Conservation (phyloP, 2,113 vertebrate species). For the Oryzias melastigma region DNA sequence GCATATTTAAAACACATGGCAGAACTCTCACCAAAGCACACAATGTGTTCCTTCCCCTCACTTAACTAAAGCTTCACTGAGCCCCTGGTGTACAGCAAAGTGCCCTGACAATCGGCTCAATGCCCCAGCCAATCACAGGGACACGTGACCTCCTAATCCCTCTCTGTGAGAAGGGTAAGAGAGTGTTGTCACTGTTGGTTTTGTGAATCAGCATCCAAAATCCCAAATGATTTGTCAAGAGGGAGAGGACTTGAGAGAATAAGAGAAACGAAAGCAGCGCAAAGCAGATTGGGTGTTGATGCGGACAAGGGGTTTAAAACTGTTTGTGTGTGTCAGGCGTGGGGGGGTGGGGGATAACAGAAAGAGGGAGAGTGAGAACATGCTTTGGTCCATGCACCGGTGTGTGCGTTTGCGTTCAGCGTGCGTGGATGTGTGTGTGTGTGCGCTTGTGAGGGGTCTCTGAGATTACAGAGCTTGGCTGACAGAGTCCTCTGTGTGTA, state of each 20-base stretch:
- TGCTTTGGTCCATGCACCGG: conserved; percentile 35
- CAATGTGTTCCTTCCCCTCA: conserved; percentile 66
- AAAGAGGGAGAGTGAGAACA: conserved; percentile 26
- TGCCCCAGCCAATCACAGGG: conserved; percentile 88
- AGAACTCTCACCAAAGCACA: conserved; percentile 40
- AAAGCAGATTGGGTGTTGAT: conserved; percentile 58
- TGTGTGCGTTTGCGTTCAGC: conserved; percentile 21
- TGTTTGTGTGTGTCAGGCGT: conserved; percentile 33
- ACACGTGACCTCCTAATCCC: conserved; percentile 92
- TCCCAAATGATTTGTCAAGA: conserved; percentile 90
- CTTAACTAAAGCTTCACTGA: conserved; percentile 83
- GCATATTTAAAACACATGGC: conserved; percentile 30
- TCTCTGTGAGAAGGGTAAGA: conserved; percentile 87
- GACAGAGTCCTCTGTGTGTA: conserved; percentile 80
- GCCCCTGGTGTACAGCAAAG: conserved; percentile 82
- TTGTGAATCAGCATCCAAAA: conserved; percentile 87
- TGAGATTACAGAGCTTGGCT: conserved; percentile 80
- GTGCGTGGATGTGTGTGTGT: conserved; percentile 35
- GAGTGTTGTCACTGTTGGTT: conserved; percentile 89
- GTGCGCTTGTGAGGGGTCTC: conserved; percentile 56
- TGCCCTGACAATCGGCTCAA: conserved; percentile 89
- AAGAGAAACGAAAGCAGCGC: conserved; percentile 70
- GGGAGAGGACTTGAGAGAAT: conserved; percentile 84
- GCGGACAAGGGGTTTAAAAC: conserved; percentile 35
- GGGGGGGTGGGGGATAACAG: conserved; percentile 6